A percentile compares a stretch with the other conserved stretches of the same genome.
Evolutionary conservation across 2,113 vertebrate species (phyloP).

Genomic region (Progne subis): DNA sequence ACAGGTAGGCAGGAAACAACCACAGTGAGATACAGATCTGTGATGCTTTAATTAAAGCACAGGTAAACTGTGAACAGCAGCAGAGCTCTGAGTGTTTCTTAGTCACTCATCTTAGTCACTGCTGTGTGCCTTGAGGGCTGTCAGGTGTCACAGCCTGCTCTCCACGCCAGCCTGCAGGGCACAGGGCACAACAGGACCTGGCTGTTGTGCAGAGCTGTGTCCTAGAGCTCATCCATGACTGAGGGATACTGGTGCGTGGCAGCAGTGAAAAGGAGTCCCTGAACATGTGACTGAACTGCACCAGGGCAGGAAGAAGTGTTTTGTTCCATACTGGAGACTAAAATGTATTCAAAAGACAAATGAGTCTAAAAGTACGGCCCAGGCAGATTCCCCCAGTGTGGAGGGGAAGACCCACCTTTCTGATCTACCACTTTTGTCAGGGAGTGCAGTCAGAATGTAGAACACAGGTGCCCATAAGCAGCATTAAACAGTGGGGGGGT

Average conservation of each 20-base stretch:
- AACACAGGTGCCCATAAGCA: background rate
- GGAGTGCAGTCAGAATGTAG: background rate
- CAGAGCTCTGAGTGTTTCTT: background rate
- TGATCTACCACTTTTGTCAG: background rate
- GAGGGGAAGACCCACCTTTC: background rate
- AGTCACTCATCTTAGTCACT: background rate
- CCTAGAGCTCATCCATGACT: background rate
- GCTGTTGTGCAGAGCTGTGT: background rate
- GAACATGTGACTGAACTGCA: background rate
- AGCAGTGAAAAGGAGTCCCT: background rate
- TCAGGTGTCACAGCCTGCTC: background rate
- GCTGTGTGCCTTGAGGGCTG: background rate
- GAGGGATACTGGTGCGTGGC: background rate
- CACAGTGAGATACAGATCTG: background rate
- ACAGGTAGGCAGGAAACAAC: background rate
- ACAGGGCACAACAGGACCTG: rapidly evolving
- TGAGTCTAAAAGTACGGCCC: background rate
- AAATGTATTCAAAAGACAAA: background rate
- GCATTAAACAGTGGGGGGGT: background rate
- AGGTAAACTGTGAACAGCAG: background rate
- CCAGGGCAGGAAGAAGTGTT: background rate
- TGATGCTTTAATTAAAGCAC: background rate
- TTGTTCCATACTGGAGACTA: background rate
- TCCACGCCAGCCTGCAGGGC: background rate
- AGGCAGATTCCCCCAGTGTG: background rate